Evolutionary conservation across 2,113 vertebrate species (phyloP).

Genomic region (Poicephalus gulielmi): DNA sequence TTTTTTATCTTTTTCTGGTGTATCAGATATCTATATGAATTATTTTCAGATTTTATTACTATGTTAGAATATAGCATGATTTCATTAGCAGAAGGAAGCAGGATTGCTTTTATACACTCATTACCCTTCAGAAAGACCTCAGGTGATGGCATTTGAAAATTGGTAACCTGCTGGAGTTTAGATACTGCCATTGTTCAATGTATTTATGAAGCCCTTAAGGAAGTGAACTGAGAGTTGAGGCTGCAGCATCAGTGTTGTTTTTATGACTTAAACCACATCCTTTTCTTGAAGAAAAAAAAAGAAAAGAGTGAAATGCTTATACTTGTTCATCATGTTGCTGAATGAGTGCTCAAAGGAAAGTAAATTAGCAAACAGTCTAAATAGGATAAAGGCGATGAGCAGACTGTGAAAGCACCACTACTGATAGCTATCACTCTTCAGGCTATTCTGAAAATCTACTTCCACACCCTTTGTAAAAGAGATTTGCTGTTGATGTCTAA

Average conservation of each 20-base stretch:
- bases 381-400: not conserved
- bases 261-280: not conserved
- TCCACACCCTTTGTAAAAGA: not conserved
- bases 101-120: not conserved
- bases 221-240: not conserved
- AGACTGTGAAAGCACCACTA: not conserved
- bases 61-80: not conserved
- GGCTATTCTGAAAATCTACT: not conserved
- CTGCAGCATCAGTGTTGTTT: not conserved
- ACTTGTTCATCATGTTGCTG: not conserved
- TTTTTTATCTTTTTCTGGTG: not conserved
- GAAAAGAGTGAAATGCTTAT: not conserved
- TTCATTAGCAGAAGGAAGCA: not conserved
- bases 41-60: not conserved
- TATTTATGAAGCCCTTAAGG: not conserved
- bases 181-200: not conserved
- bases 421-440: not conserved
- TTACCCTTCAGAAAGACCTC: not conserved
- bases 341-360: not conserved
- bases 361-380: not conserved
- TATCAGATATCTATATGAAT: not conserved
- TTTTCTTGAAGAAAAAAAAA: not conserved
- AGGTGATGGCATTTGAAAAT: not conserved
- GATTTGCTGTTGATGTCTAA: not conserved
- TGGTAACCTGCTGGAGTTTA: not conserved